Evolutionary conservation across 1,140 invertebrate genomes (phyloP).

Genomic region (Lordiphosa stackelbergi): DNA sequence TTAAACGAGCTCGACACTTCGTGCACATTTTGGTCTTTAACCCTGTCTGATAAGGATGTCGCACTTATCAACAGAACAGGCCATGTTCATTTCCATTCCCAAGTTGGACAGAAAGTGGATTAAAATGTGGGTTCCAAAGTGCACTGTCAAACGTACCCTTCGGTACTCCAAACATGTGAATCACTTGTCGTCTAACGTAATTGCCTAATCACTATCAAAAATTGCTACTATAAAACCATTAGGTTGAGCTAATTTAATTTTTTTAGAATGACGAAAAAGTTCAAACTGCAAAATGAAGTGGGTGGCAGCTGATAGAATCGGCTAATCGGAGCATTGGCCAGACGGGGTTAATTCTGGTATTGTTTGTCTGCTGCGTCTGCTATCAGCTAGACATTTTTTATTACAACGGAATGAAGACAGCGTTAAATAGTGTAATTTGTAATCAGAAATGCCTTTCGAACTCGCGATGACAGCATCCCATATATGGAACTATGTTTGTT

Average conservation of each 20-base stretch:
- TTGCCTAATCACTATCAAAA: constrained; percentile 21
- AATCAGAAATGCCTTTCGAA: constrained; percentile 11
- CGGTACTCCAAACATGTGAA: constrained; percentile 55
- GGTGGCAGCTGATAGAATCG: constrained; percentile 19
- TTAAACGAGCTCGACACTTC: constrained; percentile 18
- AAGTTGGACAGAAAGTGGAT: constrained; percentile 6
- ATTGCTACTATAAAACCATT: background rate
- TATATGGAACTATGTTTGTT: background rate
- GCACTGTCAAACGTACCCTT: constrained; percentile 29
- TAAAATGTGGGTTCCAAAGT: constrained; percentile 46
- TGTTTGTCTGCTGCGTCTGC: constrained; percentile 28
- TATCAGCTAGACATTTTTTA: constrained; percentile 55
- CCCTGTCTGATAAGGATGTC: constrained; percentile 35
- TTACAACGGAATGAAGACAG: constrained; percentile 19
- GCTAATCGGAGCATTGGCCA: constrained; percentile 32
- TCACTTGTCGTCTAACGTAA: constrained; percentile 39
- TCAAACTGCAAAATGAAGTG: constrained; percentile 43
- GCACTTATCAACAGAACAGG: constrained; percentile 50
- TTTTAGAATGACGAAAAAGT: constrained; percentile 36
- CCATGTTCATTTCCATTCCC: constrained; percentile 40
- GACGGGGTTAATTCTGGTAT: constrained; percentile 41
- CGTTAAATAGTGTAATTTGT: constrained; percentile 17
- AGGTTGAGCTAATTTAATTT: constrained; percentile 14
- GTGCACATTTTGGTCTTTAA: constrained; percentile 49
- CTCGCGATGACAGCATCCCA: background rate